Base-by-base conservation (phyloP, 2,888 invertebrate species). In the Erebia epiphron region DNA sequence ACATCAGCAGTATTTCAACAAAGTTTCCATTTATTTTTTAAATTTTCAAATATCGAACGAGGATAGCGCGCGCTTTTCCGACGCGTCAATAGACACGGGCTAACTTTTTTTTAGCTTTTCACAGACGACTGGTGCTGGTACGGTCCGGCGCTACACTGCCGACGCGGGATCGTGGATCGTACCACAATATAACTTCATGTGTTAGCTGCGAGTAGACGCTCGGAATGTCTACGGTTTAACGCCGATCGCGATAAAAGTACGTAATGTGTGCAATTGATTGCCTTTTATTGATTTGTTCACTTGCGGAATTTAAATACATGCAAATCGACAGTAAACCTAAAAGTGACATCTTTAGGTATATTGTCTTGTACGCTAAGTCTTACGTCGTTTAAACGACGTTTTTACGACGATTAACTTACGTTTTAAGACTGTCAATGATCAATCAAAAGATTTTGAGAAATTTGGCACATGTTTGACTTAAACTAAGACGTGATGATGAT, bases 61-160 rank as follows among this genome's bases (percentile, higher is more conserved):
- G 60, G 7, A 35, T 35, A 61, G 66, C 73, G 74, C 75, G 74
- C 74, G 71, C 71, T 75, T 74, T 75, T 71, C 61, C 62, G 50
- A 50, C 70, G 73, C 68, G 70, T 50, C 69, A 61, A 67, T 70
- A 67, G 70, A 73, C 66, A 66, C 46, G 26, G 9, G 21, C 8
- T 2, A 35, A 62, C 18, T 18, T 62, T 62, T 60, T 46, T 58
- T 60, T 56, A 49, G 26, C 56, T 72, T 70, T 71, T 70, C 57
- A 68, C 58, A 68, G 46, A 73, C 75, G 71, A 72, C 71, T 74
- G 65, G 49, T 62, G 57, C 71, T 54, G 62, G 13, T 68, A 70
- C 75, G 60, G 68, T 70, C 70, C 68, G 69, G 71, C 75, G 70
- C 71, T 75, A 67, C 18, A 76, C 76, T 76, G 76, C 71, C 67